phyloP scores from a whole-genome alignment of 2,888 invertebrate species.

The Thymelicus sylvestris region DNA sequence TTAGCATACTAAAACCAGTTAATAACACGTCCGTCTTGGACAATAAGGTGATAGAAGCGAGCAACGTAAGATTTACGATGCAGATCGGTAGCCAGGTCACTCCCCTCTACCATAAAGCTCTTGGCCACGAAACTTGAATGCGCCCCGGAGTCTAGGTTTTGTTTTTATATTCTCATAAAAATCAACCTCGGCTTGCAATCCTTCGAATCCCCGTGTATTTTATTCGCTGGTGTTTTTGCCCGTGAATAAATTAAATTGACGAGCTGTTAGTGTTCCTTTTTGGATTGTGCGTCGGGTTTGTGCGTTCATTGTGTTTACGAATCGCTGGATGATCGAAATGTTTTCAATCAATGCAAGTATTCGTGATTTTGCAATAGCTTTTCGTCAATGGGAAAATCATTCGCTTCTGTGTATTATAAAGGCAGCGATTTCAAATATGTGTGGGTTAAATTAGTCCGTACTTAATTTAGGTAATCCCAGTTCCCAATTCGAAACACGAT shows the following conservation, averaged over 20 bases:
- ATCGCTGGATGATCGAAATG: conserved; percentile 25
- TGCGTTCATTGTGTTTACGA: conserved; percentile 35
- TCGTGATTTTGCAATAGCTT: conserved; percentile 16
- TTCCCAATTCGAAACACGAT: conserved; percentile 9
- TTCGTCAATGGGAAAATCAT: neutral
- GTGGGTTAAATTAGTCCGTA: neutral
- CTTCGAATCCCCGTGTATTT: conserved; percentile 31
- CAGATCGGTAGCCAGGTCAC: conserved; percentile 62
- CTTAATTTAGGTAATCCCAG: neutral
- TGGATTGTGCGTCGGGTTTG: conserved; percentile 38
- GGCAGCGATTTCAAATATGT: too few relatives aligned
- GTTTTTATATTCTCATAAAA: conserved; percentile 35
- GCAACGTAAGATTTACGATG: conserved; percentile 60
- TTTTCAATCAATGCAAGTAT: conserved; percentile 34
- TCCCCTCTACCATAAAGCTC: conserved; percentile 61
- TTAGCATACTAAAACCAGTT: neutral
- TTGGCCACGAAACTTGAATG: conserved; percentile 32
- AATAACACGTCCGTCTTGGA: neutral
- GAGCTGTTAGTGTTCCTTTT: conserved; percentile 44
- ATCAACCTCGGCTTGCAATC: conserved; percentile 25
- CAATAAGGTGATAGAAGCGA: conserved; percentile 49
- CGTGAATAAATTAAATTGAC: conserved; percentile 45
- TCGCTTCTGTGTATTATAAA: neutral
- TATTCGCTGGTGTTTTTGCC: conserved; percentile 44
- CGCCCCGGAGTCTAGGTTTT: conserved; percentile 29